These are phyloP conservation scores for Epinephelus moara DNA, from an alignment of 2,113 vertebrate genomes.

Conservation along the genomic window DNA sequence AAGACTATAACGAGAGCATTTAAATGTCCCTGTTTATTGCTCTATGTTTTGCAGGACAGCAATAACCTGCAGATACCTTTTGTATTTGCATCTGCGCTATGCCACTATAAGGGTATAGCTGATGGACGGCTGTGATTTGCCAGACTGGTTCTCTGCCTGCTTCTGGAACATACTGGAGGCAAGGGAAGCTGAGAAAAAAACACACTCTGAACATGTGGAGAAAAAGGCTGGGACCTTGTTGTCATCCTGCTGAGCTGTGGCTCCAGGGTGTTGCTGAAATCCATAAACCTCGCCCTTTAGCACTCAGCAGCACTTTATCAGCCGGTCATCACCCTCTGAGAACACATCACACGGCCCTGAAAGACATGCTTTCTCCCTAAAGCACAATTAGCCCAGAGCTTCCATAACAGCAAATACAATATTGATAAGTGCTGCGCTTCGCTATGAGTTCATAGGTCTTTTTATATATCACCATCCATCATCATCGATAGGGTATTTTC, in stretches of 20 bases:
- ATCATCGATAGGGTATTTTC: slow-evolving; percentile 24
- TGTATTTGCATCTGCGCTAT: background rate
- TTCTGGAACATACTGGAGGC: background rate
- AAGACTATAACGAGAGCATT: background rate
- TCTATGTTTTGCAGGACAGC: background rate
- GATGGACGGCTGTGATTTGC: background rate
- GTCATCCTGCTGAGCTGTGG: slow-evolving; percentile 27
- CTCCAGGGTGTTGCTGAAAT: slow-evolving; percentile 54
- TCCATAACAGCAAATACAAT: slow-evolving; percentile 48
- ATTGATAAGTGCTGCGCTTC: slow-evolving; percentile 44
- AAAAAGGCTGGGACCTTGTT: slow-evolving; percentile 38
- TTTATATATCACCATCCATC: slow-evolving; percentile 50
- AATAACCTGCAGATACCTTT: slow-evolving; percentile 30
- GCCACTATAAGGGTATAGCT: background rate
- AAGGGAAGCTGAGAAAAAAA: slow-evolving; percentile 31
- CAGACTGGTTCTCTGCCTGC: slow-evolving; percentile 11
- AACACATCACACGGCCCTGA: slow-evolving; percentile 18
- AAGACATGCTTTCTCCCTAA: slow-evolving; percentile 33
- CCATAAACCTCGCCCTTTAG: slow-evolving; percentile 52
- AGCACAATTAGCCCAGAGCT: slow-evolving; percentile 50
- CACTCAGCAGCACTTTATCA: slow-evolving; percentile 62
- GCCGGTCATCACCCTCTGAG: slow-evolving; percentile 44
- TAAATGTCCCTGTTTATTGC: slow-evolving; percentile 4
- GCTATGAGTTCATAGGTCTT: slow-evolving; percentile 21
- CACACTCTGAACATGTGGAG: slow-evolving; percentile 11